Evolutionary conservation across 1,140 invertebrate genomes (phyloP), one percentile per base, ranked within the genome.

Genomic region (Hypothenemus hampei): DNA sequence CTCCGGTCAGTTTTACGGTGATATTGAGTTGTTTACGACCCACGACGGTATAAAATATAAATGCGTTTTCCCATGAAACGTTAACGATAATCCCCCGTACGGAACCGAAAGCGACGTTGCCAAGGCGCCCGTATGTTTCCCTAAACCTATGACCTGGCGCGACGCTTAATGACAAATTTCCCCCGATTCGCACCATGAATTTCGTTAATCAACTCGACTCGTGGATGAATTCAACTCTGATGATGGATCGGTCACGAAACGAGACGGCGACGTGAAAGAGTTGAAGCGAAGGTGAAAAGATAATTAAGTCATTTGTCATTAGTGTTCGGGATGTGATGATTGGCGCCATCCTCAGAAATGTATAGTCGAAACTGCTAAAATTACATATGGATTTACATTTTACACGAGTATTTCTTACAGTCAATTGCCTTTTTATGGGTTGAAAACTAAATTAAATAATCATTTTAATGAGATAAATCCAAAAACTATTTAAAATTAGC

Each of bases 1-100:
- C 61, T 61, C n/a, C 46, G 53, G 56, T 55, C 60, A 51, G 54
- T 63, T 69, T 69, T 67, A 69, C 62, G 62, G 65, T 56, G 57
- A 49, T 55, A 63, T 54, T 65, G 65, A 66, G 62, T 66, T 66
- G 65, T 66, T 66, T 66, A 66, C 59, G 59, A 61, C 59, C 61
- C 48, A 43, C 56, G 33, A 29, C 43, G 55, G 26, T 41, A 43
- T 40, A 57, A 57, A 50, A 47, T 33, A 47, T 54, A 53, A 39
- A 26, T 21, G 35, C 22, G 44, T 23, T 37, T 57, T 57, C 55
- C 55, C 55, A 57, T 57, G 29, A 40, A 22, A 20, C 19, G n/a
- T n/a, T n/a, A n/a, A n/a, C n/a, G n/a, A n/a, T 57, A 57, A 57
- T 57, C 55, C 47, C 46, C 55, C 7, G 37, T 15, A n/a, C n/a